Evolutionary conservation across 2,113 vertebrate species (phyloP), one percentile per base, ranked within the genome.

Genomic region (Syrmaticus mikado): DNA sequence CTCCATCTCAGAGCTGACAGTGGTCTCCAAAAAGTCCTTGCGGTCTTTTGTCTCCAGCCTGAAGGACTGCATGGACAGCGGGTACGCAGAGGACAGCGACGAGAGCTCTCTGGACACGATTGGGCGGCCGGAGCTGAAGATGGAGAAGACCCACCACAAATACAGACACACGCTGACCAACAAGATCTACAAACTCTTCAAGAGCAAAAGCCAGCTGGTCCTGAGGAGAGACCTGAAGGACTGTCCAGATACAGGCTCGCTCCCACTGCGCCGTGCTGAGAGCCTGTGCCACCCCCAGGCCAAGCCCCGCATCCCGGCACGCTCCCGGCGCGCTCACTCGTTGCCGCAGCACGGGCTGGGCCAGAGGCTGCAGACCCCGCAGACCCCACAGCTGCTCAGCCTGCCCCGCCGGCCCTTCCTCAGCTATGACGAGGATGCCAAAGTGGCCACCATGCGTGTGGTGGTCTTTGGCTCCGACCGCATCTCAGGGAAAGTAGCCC

Each of bases 391-490:
- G 9, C 97, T 97, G 14, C 94, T 98, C 6, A 97, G 97, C 93
- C 85, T 96, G 15, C 99, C 95, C 94, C 98, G 99, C 18, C 97
- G 99, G 64, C 99, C 99, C 36, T 99, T 99, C 88, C 97, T 99
- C 66, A 99, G 99, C 90, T 98, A 97, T 0, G 98, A 99, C 0
- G 99, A 99, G 92, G 98, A 99, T 10, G 48, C 96, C 78, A 98
- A 98, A 92, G 96, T 93, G 24, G 97, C 97, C 15, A 98, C 98
- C 0, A 95, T 99, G 70, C 98, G 99, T 2, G 98, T 99, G 10
- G 98, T 99, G 81, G 99, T 99, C 93, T 99, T 99, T 0, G 99
- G 99, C 53, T 99, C 99, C 0, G 99, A 99, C 93, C 98, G 98
- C n/a, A 98, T 99, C 80, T 98, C 98, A 0, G 99, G 99, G 32